Evolutionary conservation across 2,888 invertebrate genomes (phyloP).

Genomic region (Crocallis elinguaria): DNA sequence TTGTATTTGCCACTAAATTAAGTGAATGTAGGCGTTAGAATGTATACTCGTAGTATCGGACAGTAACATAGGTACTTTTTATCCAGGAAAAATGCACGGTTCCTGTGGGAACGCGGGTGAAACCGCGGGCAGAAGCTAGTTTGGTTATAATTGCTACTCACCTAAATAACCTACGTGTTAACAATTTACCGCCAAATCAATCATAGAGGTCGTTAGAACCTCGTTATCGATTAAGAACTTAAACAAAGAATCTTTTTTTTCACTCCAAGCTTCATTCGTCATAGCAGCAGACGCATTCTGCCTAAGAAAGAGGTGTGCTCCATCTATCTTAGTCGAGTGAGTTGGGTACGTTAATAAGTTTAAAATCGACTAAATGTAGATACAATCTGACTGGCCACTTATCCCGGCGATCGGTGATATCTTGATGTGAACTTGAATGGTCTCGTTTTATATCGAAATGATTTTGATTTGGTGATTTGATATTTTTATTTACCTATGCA

Average conservation of each 20-base stretch:
- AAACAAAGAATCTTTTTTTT: conserved; percentile 49
- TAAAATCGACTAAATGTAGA: conserved; percentile 58
- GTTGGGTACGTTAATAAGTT: conserved; percentile 54
- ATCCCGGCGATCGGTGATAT: conserved; percentile 64
- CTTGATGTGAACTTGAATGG: conserved; percentile 47
- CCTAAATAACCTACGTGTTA: conserved; percentile 13
- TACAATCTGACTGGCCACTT: conserved; percentile 62
- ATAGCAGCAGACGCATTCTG: conserved; percentile 45
- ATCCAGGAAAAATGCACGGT: no score
- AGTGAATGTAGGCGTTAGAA: no score
- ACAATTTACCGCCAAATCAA: conserved; percentile 44
- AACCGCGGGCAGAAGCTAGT: no score
- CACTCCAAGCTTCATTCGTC: conserved; percentile 47
- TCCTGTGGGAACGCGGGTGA: no score
- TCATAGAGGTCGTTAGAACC: conserved; percentile 51
- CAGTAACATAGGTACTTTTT: no score
- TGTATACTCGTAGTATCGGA: no score
- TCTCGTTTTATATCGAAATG: background rate
- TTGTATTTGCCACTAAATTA: no score
- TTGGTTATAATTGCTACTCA: background rate
- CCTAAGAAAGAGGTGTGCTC: conserved; percentile 44
- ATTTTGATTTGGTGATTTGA: background rate
- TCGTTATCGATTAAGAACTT: conserved; percentile 56
- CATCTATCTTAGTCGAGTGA: conserved; percentile 37
- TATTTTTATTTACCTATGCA: background rate